These are phyloP conservation scores for Choreutis nemorana DNA, from an alignment of 2,888 invertebrate species.

Conservation along the genomic window DNA sequence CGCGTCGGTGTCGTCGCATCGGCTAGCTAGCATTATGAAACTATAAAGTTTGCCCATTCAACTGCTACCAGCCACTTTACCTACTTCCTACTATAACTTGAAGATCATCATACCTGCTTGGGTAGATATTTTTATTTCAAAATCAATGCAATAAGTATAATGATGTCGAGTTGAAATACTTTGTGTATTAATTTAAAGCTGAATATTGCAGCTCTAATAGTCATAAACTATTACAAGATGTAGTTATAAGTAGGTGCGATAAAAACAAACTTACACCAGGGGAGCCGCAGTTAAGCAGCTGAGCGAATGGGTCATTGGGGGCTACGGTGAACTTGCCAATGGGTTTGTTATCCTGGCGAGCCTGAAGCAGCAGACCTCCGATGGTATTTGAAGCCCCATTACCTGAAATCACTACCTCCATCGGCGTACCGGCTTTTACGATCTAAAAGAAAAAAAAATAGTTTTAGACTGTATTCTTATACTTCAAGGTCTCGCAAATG, in stretches of 20 bases:
- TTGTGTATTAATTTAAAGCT: background rate
- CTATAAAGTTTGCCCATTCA: no score
- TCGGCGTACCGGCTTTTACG: constrained; percentile 43
- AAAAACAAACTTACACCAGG: constrained; percentile 50
- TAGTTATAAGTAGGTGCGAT: no score
- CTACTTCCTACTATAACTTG: no score
- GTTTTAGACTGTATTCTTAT: no score
- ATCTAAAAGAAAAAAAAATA: constrained; percentile 17
- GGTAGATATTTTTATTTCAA: no score
- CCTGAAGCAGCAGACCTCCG: constrained; percentile 73
- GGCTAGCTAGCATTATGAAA: no score
- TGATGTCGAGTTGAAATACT: background rate
- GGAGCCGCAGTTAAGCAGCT: constrained; percentile 60
- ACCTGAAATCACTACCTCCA: constrained; percentile 63
- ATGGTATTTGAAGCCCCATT: constrained; percentile 54
- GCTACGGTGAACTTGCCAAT: constrained; percentile 70
- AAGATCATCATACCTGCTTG: no score
- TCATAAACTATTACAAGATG: no score
- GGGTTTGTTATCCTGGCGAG: constrained; percentile 65
- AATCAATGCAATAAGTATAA: no score
- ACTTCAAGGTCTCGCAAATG: no score
- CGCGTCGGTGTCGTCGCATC: no score
- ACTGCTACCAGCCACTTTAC: no score
- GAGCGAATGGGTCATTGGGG: constrained; percentile 51
- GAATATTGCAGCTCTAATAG: constrained; percentile 1